Conservation (phyloP, 2,113 vertebrate species). For the Dicrurus megarhynchus region DNA sequence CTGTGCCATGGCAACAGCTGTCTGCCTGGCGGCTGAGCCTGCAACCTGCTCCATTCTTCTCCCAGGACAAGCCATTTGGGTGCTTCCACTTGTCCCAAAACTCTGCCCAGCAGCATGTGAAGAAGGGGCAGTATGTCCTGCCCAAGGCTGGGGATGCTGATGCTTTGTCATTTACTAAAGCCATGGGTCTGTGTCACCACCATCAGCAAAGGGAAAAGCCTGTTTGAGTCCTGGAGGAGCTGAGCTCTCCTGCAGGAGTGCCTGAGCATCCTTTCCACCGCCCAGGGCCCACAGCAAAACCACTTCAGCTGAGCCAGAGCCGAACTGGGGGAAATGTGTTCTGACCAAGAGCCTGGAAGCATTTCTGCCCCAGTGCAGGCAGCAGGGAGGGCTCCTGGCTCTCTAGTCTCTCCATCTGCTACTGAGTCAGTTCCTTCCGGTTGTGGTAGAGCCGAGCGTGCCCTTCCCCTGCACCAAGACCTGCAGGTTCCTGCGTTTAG, state of each 20-base stretch:
- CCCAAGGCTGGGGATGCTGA: neutral
- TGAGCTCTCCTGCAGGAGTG: neutral
- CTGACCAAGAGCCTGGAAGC: neutral
- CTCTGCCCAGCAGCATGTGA: neutral
- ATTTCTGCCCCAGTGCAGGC: neutral
- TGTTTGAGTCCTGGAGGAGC: neutral
- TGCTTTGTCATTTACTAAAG: neutral
- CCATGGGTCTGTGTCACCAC: neutral
- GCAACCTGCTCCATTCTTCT: neutral
- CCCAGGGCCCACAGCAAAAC: neutral
- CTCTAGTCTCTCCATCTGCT: neutral
- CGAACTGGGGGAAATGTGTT: neutral
- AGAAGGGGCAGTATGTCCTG: neutral
- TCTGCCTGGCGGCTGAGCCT: neutral
- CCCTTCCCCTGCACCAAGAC: too few relatives aligned
- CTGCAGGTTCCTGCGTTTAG: rapidly evolving
- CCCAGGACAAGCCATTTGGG: neutral
- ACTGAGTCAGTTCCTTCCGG: neutral
- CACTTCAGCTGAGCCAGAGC: neutral
- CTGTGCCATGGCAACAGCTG: neutral
- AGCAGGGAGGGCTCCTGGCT: neutral
- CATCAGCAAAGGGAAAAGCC: neutral
- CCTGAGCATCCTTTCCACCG: neutral
- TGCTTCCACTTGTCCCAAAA: rapidly evolving
- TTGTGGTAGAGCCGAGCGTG: rapidly evolving